These are phyloP conservation scores for Otis tarda DNA, from an alignment of 2,113 vertebrate genomes.

Conservation along the genomic window DNA sequence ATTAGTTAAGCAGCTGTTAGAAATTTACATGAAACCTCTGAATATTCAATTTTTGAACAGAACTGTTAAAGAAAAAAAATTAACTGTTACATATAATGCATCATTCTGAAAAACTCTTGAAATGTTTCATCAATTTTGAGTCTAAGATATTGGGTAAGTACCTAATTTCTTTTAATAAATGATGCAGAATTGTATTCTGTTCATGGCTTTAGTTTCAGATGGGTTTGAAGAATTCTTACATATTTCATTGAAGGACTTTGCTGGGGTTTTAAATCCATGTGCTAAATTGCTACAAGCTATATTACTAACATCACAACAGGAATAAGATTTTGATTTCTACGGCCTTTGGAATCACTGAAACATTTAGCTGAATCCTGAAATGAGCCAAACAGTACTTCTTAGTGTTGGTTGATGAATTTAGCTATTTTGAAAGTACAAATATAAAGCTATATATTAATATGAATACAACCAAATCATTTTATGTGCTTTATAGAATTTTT, in stretches of 20 bases:
- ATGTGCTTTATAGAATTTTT: background rate
- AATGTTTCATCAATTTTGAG: background rate
- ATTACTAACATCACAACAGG: background rate
- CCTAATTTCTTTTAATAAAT: background rate
- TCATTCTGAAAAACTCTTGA: background rate
- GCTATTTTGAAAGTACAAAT: background rate
- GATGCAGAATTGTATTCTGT: background rate
- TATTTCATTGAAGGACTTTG: background rate
- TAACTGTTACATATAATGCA: background rate
- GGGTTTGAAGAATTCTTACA: background rate
- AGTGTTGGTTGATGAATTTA: background rate
- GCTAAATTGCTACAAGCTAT: background rate
- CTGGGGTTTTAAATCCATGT: background rate
- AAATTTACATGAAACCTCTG: background rate
- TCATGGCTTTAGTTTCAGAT: background rate
- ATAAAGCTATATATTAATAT: background rate
- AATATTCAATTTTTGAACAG: background rate
- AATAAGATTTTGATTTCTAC: background rate
- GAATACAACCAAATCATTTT: background rate
- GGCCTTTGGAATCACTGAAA: background rate
- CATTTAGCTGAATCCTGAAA: background rate
- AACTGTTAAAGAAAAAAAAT: background rate
- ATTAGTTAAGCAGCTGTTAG: background rate
- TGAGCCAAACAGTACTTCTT: background rate
- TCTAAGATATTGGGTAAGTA: background rate